These are phyloP conservation scores for Phlogophora meticulosa DNA, from an alignment of 2,888 invertebrate genomes.

Conservation along the genomic window DNA sequence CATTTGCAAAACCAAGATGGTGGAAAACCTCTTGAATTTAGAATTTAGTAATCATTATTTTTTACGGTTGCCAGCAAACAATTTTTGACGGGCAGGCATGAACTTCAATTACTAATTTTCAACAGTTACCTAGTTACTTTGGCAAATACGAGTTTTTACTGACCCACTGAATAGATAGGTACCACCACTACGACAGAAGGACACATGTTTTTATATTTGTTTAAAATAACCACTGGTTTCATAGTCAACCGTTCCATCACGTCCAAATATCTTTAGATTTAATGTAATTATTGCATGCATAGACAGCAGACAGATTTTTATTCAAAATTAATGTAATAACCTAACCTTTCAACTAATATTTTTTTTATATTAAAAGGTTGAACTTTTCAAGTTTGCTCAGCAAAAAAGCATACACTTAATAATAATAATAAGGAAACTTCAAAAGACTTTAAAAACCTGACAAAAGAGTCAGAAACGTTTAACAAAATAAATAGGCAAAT, in stretches of 20 bases:
- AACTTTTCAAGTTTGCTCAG: no score
- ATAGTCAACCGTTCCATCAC: slow-evolving; percentile 62
- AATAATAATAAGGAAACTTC: no score
- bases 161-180: slow-evolving; percentile 22
- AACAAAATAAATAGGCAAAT: background rate
- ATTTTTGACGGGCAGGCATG: slow-evolving; percentile 25
- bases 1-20: background rate
- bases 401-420: no score
- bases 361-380: no score
- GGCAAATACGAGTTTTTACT: slow-evolving; percentile 39
- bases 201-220: slow-evolving; percentile 53
- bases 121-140: slow-evolving; percentile 47
- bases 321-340: background rate
- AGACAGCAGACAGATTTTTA: slow-evolving; percentile 5
- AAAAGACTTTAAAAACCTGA: no score
- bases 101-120: slow-evolving; percentile 54
- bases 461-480: no score
- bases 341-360: no score
- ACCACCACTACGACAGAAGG: slow-evolving; percentile 54
- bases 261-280: slow-evolving; percentile 47
- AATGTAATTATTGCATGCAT: slow-evolving; percentile 26
- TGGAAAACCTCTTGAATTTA: background rate
- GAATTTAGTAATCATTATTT: background rate
- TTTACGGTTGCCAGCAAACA: slow-evolving; percentile 1
- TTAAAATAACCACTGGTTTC: slow-evolving; percentile 55